phyloP scores from a whole-genome alignment of 2,113 vertebrate genomes.

The Corythornis cristatus region DNA sequence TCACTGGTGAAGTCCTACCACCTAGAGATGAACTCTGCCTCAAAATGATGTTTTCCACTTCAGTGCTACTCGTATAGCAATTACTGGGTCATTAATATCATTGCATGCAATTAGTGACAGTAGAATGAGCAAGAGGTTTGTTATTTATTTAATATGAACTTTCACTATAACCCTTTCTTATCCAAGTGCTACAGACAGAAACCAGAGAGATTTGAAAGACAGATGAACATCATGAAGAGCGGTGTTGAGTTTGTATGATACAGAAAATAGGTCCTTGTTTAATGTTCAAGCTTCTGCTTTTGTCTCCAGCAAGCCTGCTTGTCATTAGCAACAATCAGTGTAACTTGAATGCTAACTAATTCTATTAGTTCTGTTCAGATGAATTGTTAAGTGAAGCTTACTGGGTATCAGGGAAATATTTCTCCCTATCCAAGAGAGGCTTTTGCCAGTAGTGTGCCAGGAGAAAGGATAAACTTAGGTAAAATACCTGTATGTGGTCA shows the following conservation, averaged over 20 bases:
- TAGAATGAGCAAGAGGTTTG: conserved; percentile 60
- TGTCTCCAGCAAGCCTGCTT: not conserved
- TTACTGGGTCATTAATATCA: conserved; percentile 87
- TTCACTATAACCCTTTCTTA: conserved; percentile 59
- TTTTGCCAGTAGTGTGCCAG: not conserved
- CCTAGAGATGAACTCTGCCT: conserved; percentile 79
- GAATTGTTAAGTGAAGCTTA: conserved; percentile 46
- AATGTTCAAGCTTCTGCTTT: not conserved
- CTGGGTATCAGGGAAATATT: not conserved
- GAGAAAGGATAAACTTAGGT: not conserved
- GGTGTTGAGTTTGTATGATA: not conserved
- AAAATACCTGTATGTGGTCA: conserved; percentile 48
- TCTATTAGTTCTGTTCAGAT: conserved; percentile 56
- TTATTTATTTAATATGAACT: conserved; percentile 57
- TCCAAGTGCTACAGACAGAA: conserved; percentile 2
- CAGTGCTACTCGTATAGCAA: conserved; percentile 72
- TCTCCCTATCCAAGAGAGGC: not conserved
- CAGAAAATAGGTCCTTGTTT: not conserved
- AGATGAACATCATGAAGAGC: not conserved
- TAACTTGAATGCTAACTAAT: conserved; percentile 42
- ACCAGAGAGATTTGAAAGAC: not conserved
- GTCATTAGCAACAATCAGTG: conserved; percentile 30
- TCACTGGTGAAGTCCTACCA: conserved; percentile 74
- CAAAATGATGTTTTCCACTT: conserved; percentile 79
- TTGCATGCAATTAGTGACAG: conserved; percentile 80